A percentile compares a stretch with the other conserved stretches of the same genome.
Evolutionary conservation across 2,797 vertebrate species (phyloP).

Genomic region (Sebastes steindachneri): DNA sequence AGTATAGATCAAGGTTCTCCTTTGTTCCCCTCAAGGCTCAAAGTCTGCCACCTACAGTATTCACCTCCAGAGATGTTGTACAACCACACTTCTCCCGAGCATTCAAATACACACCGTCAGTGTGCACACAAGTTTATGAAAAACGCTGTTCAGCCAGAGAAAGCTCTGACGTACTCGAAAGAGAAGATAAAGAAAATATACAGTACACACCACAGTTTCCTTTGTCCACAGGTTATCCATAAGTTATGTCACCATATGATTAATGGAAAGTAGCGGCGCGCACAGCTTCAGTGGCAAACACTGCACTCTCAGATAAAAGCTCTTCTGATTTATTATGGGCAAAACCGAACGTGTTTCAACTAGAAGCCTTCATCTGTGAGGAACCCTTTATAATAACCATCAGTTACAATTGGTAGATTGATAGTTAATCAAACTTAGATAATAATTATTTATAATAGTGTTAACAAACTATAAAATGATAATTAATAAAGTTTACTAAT

Average conservation of each 20-base stretch:
- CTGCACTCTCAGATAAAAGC: background rate
- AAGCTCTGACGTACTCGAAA: background rate
- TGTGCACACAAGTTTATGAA: background rate
- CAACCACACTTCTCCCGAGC: background rate
- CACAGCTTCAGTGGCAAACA: background rate
- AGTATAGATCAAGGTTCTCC: background rate
- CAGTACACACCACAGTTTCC: background rate
- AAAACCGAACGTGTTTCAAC: background rate
- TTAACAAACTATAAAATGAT: too few species aligned
- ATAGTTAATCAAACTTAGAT: too few species aligned
- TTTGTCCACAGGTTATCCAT: background rate
- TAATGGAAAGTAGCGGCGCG: background rate
- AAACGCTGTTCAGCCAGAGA: background rate
- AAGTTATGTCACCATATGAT: background rate
- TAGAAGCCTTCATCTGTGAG: too few species aligned
- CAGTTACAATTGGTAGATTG: too few species aligned
- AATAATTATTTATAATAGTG: too few species aligned
- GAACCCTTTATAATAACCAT: too few species aligned
- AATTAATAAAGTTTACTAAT: too few species aligned
- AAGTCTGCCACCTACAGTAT: background rate
- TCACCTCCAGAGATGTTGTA: background rate
- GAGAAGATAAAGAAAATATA: background rate
- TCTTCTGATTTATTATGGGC: background rate
- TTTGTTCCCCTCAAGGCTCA: conserved; percentile 28
- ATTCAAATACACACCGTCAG: background rate